Evolutionary conservation across 1,140 invertebrate species (phyloP), one percentile per base, ranked within the genome.

Genomic region (Magallana gigas): DNA sequence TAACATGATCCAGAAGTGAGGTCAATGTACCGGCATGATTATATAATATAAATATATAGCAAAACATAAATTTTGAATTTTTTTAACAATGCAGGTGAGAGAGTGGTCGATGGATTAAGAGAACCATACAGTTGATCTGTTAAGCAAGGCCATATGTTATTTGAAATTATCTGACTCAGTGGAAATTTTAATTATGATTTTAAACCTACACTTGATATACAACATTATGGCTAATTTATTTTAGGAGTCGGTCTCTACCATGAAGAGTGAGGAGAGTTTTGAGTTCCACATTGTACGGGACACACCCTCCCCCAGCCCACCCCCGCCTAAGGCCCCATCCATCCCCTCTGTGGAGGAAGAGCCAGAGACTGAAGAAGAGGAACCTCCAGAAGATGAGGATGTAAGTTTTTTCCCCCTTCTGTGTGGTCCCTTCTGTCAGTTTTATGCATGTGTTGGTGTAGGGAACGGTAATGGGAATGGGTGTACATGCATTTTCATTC

Each of bases 251-350:
- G 48, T 89, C 5, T 82, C 62, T 82, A 83, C 83, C 56, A 59
- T 18, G 68, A 80, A 56, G 88, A 88, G 60, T 16, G 83, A 87
- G 80, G 85, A 84, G 60, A 85, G 83, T 16, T 86, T 86, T 85
- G 89, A 90, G 57, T 90, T 90, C 85, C 80, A 85, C 58, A 86
- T 89, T 64, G 85, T 90, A 7, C 48, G 89, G 16, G 89, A 90
- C 23, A 71, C 84, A 16, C 87, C 89, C 4, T 86, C 89, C 4
- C 84, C 90, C 58, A 57, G 83, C 57, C 88, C 86, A 11, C 87
- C 88, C n/a, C 84, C 84, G n/a, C 86, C 83, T n/a, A 83, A 84
- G 36, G 81, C 84, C 18, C 64, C 87, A 84, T 59, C 85, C n/a
- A 57, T 87, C 57, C 82, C 88, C 0, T 88, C 85, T 8, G 57